Evolutionary conservation across 2,888 invertebrate genomes (phyloP).

Genomic region (Sericinus montela): DNA sequence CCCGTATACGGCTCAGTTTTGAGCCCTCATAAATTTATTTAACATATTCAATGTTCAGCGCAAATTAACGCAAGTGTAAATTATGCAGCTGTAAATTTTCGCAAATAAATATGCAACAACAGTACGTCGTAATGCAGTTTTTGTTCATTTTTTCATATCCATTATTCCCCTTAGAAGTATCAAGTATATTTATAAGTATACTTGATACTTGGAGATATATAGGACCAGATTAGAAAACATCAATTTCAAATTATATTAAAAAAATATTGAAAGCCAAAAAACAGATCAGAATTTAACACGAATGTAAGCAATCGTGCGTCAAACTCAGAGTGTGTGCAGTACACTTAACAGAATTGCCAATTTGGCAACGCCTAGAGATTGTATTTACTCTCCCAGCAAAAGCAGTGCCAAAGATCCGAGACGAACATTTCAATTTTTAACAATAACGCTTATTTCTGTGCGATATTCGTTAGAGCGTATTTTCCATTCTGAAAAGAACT

Average conservation of each 20-base stretch:
- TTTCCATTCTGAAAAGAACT: not conserved
- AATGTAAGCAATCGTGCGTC: slow-evolving; percentile 34
- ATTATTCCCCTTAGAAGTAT: no score
- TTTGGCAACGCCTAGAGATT: slow-evolving; percentile 49
- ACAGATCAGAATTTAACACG: slow-evolving; percentile 32
- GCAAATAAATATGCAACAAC: no score
- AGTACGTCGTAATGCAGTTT: no score
- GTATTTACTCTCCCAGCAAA: slow-evolving; percentile 28
- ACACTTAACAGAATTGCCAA: slow-evolving; percentile 64
- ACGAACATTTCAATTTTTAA: slow-evolving; percentile 20
- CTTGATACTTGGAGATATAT: no score
- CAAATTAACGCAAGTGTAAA: not conserved
- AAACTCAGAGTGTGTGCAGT: slow-evolving; percentile 39
- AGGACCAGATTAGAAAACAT: no score
- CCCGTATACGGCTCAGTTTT: not conserved
- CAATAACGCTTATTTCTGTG: slow-evolving; percentile 13
- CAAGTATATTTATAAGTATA: no score
- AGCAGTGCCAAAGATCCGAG: slow-evolving; percentile 23
- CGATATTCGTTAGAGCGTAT: slow-evolving; percentile 3
- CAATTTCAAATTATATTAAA: not conserved
- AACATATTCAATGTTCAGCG: not conserved
- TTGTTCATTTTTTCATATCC: no score
- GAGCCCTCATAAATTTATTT: slow-evolving; percentile 6
- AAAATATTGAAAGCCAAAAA: not conserved
- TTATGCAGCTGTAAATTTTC: not conserved